phyloP scores from a whole-genome alignment of 2,113 vertebrate genomes.

The Tursiops truncatus region DNA sequence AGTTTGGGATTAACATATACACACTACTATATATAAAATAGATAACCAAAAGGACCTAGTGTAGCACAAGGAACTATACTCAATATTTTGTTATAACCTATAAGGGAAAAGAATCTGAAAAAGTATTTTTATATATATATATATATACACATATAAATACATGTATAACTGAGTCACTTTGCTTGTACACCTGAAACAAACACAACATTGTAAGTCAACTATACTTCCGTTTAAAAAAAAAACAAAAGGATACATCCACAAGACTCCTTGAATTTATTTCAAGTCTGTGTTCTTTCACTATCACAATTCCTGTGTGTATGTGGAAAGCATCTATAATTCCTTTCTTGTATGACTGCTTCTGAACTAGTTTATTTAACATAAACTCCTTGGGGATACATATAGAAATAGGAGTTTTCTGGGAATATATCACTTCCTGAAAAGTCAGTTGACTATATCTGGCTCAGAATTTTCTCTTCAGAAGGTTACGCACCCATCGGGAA shows the following conservation, averaged over 20 bases:
- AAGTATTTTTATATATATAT: not conserved
- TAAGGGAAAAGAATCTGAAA: not conserved
- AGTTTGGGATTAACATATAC: not conserved
- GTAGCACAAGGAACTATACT: not conserved
- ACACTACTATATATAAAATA: not conserved
- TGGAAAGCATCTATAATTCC: not conserved
- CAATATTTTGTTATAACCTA: not conserved
- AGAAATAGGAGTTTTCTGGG: not conserved
- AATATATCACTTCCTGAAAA: slow-evolving; percentile 13
- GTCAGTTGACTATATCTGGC: not conserved
- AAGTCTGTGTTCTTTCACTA: not conserved
- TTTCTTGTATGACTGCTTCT: not conserved
- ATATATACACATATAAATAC: no score
- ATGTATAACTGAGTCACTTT: not conserved
- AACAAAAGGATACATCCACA: not conserved
- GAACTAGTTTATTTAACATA: not conserved
- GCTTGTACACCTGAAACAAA: not conserved
- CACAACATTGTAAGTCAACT: not conserved
- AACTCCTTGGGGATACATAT: not conserved
- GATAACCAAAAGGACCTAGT: not conserved
- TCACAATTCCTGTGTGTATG: not conserved
- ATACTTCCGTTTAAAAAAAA: not conserved
- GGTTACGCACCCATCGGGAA: not conserved
- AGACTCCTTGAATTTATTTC: not conserved
- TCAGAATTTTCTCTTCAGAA: not conserved